A percentile compares a stretch with the other conserved stretches of the same genome.
Conservation (phyloP, 2,113 vertebrate species). For the Tragelaphus scriptus region DNA sequence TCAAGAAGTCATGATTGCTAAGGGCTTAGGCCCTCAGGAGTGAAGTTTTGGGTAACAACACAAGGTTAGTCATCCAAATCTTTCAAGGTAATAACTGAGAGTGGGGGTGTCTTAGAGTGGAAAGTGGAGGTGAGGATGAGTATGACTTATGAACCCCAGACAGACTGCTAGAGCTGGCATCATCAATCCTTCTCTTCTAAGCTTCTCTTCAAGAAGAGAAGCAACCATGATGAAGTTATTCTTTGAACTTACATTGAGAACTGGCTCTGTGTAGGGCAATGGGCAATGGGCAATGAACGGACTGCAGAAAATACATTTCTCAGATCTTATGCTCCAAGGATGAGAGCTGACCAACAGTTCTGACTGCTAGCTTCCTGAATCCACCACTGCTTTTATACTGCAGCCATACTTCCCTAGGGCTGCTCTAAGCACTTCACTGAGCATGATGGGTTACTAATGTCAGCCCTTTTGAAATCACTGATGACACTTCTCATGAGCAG, state of each 20-base stretch:
- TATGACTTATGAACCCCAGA: background rate
- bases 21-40: background rate
- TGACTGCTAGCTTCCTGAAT: background rate
- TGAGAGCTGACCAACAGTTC: background rate
- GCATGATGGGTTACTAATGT: background rate
- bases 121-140: fast-evolving
- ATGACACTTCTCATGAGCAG: background rate
- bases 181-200: background rate
- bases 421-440: background rate
- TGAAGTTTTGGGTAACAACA: background rate
- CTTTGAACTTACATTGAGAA: background rate
- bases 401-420: fast-evolving
- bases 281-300: no score
- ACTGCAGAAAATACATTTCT: background rate
- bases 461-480: background rate
- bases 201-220: background rate
- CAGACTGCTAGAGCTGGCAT: background rate
- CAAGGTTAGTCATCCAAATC: background rate
- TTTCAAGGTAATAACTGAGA: background rate
- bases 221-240: background rate
- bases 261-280: background rate
- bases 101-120: background rate
- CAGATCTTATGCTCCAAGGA: background rate
- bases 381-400: fast-evolving
- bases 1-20: background rate